Conservation (phyloP, 2,888 invertebrate species). For the Thalpophila matura region DNA sequence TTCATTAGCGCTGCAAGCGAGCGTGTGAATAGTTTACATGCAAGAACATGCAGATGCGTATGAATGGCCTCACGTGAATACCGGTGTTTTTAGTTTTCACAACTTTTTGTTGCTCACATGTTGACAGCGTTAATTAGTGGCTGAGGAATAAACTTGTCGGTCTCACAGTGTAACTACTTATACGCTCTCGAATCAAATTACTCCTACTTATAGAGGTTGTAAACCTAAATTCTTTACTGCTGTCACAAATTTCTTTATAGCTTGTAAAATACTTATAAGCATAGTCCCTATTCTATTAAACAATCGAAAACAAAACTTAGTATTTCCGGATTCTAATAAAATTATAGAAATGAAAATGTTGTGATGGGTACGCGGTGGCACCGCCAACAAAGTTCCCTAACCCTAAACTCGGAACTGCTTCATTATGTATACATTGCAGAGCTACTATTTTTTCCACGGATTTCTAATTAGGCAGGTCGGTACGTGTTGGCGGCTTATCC, state of each 20-base stretch:
- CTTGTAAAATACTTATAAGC: slow-evolving; percentile 20
- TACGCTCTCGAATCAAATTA: slow-evolving; percentile 32
- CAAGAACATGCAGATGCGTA: slow-evolving; percentile 47
- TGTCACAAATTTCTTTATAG: slow-evolving; percentile 10
- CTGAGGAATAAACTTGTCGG: slow-evolving; percentile 11
- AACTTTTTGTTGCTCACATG: slow-evolving; percentile 32
- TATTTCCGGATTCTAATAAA: slow-evolving; percentile 39
- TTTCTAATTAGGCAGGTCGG: slow-evolving; percentile 73
- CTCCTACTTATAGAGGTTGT: slow-evolving; percentile 22
- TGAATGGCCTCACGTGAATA: slow-evolving; percentile 50
- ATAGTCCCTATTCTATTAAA: slow-evolving; percentile 8
- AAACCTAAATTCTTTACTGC: slow-evolving; percentile 38
- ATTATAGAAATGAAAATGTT: slow-evolving; percentile 45
- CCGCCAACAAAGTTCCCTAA: slow-evolving; percentile 43
- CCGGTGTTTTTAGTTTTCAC: slow-evolving; percentile 45
- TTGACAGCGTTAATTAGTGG: slow-evolving; percentile 41
- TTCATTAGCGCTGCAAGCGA: slow-evolving; percentile 65
- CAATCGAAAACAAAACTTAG: slow-evolving; percentile 36
- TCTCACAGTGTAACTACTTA: slow-evolving; percentile 6
- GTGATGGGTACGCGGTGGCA: slow-evolving; percentile 63
- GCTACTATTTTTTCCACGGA: slow-evolving; percentile 64
- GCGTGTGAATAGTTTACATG: slow-evolving; percentile 58
- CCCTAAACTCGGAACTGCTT: slow-evolving; percentile 38
- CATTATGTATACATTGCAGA: slow-evolving; percentile 61
- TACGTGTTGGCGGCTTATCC: slow-evolving; percentile 77